Base-by-base conservation (phyloP, 2,797 vertebrate genomes). In the Allobates femoralis region DNA sequence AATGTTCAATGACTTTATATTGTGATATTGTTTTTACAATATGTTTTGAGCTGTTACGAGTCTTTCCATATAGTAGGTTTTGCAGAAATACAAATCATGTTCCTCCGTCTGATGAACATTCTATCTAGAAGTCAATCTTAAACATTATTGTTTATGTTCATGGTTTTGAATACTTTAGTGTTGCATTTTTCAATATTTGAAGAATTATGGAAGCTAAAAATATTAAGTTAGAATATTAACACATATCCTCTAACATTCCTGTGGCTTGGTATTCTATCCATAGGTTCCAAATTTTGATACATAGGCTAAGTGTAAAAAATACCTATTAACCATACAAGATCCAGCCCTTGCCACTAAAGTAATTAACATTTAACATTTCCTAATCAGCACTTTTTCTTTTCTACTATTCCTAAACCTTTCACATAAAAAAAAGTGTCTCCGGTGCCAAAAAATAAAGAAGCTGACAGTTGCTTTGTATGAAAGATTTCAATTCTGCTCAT, bases 401-500 rank as follows among this genome's bases (percentile, higher is more conserved):
- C 15, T 82, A 28, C 6, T 55, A 53, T 81, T 69, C n/a, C 64
- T 21, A 81, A 81, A 69, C 37, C n/a, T 58, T 53, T 73, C 15
- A 83, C 30, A 83, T 41, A 28, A 41, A 80, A 56, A 83, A 53
- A 19, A 73, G 58, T 55, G 32, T 56, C 80, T 55, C n/a, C 2
- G 8, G 41, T 37, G 32, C 96, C 95, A 96, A 95, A 95, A 46
- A 96, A 94, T 90, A 95, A 94, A n/a, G 96, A 95, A 93, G 91
- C 94, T 94, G 94, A 95, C 93, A 90, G 84, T 83, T 91, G 93
- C 92, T 95, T 96, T 87, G 96, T 97, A 96, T 97, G 95, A 95
- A 95, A 95, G 96, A 97, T 96, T 97, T 96, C 96, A 96, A 96
- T 95, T 95, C 95, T 95, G 95, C 95, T 94, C 95, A 95, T 96